Conservation (phyloP, 2,113 vertebrate species). For the Pseudonaja textilis region DNA sequence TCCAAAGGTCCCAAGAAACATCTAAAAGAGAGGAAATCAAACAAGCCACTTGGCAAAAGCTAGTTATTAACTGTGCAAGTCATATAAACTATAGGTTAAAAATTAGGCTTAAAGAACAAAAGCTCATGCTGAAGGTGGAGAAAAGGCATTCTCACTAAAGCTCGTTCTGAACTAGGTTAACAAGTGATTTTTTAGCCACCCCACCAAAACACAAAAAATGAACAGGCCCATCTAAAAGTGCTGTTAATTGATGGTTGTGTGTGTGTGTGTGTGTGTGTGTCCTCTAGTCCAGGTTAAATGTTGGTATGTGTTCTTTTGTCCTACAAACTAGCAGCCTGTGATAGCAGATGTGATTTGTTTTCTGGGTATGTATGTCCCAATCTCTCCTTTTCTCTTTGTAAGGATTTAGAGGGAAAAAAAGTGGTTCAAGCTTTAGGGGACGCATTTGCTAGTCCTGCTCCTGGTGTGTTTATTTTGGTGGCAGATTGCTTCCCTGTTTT, state of each 20-base stretch:
- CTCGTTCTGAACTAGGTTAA: conserved; percentile 44
- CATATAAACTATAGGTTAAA: conserved; percentile 23
- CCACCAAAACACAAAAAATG: not conserved
- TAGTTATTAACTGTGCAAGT: conserved; percentile 30
- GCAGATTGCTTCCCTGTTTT: not conserved
- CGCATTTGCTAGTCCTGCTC: not conserved
- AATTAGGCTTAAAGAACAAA: not conserved
- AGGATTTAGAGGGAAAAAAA: not conserved
- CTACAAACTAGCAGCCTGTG: conserved; percentile 38
- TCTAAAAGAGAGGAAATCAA: conserved; percentile 59
- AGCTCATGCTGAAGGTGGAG: conserved; percentile 15
- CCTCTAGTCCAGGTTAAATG: not conserved
- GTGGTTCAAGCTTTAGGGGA: not conserved
- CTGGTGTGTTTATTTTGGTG: not conserved
- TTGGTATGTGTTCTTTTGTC: conserved; percentile 1
- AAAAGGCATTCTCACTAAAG: not conserved
- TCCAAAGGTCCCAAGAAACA: conserved; percentile 60
- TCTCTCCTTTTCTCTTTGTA: not conserved
- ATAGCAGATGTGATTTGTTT: not conserved
- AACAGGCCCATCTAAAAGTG: not conserved
- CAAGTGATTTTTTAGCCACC: conserved; percentile 34
- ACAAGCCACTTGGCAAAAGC: not conserved
- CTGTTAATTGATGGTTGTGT: not conserved
- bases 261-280: not conserved
- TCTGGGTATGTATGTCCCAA: not conserved